Evolutionary conservation across 2,113 vertebrate species (phyloP).

Genomic region (Aegithalos caudatus): DNA sequence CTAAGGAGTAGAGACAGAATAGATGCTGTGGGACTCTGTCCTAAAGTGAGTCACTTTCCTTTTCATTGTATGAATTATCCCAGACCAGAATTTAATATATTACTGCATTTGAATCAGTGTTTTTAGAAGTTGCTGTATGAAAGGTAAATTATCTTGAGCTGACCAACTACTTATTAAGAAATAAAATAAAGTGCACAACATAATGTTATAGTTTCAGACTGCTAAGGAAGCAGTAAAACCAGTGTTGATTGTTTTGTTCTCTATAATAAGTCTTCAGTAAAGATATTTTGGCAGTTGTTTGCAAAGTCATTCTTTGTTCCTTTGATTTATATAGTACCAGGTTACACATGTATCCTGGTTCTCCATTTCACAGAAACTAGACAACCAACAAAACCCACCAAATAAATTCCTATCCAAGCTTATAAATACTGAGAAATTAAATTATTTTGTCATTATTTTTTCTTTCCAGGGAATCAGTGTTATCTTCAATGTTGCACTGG

Average conservation of each 20-base stretch:
- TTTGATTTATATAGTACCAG: background rate
- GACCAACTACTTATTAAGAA: background rate
- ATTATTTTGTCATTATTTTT: slow-evolving; percentile 51
- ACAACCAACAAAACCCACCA: background rate
- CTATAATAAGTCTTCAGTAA: background rate
- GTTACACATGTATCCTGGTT: background rate
- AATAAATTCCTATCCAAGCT: background rate
- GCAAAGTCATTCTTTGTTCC: background rate
- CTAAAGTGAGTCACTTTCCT: background rate
- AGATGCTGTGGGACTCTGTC: background rate
- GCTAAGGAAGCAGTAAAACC: background rate
- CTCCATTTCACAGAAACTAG: background rate
- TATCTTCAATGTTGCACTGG: slow-evolving; percentile 97
- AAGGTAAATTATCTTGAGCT: background rate
- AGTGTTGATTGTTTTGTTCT: background rate
- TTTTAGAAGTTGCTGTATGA: background rate
- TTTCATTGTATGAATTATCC: background rate
- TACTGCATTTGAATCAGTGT: background rate
- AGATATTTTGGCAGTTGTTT: background rate
- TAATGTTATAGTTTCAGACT: background rate
- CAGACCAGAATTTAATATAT: background rate
- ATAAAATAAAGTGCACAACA: background rate
- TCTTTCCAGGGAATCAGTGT: slow-evolving; percentile 92
- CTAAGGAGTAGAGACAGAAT: background rate
- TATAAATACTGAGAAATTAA: background rate